Conservation (phyloP, 2,797 vertebrate species). For the Parotocinclus haroldoi region DNA sequence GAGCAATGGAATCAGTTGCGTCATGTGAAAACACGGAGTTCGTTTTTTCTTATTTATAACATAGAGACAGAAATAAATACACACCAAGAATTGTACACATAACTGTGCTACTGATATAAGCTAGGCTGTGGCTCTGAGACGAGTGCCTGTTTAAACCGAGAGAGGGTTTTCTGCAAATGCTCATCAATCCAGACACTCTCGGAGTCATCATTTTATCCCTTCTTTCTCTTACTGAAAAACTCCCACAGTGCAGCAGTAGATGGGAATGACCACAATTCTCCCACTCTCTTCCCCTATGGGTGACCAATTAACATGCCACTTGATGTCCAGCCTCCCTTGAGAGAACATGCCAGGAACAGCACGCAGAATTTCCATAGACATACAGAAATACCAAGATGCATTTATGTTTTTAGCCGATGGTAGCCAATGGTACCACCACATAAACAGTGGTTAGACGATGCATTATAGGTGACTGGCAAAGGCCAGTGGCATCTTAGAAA, state of each 20-base stretch:
- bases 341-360: constrained; percentile 11
- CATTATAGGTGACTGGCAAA: constrained; percentile 26
- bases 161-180: constrained; percentile 68
- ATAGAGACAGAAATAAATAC: constrained; percentile 25
- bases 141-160: background rate
- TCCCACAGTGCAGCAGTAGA: constrained; percentile 71
- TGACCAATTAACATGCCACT: constrained; percentile 64
- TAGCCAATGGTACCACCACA: constrained; percentile 46
- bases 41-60: constrained; percentile 45
- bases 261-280: constrained; percentile 61
- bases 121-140: constrained; percentile 47
- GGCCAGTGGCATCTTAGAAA: constrained; percentile 26
- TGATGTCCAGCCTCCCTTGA: constrained; percentile 63
- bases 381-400: constrained; percentile 56
- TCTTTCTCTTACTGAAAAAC: constrained; percentile 59
- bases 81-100: constrained; percentile 51
- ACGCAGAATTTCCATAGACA: constrained; percentile 40
- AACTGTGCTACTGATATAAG: constrained; percentile 60
- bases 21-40: constrained; percentile 50
- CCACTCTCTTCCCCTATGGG: constrained; percentile 38
- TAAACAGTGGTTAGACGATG: constrained; percentile 33
- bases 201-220: constrained; percentile 59
- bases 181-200: constrained; percentile 70
- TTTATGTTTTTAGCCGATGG: constrained; percentile 55
- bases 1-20: constrained; percentile 56